Evolutionary conservation across 1,140 invertebrate genomes (phyloP).

Genomic region (Antheraea pernyi): DNA sequence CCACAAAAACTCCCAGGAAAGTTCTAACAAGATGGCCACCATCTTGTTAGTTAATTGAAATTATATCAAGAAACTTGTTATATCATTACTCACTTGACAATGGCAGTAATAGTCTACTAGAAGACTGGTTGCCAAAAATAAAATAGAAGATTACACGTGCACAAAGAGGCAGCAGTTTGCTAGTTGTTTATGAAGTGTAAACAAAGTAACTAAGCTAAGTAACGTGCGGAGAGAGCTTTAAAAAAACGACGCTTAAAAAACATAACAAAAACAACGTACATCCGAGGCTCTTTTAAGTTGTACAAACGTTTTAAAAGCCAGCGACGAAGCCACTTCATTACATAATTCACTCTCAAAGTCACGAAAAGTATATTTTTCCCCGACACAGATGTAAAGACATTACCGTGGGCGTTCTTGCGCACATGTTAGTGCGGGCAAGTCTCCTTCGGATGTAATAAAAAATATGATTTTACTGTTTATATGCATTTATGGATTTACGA

Average conservation of each 20-base stretch:
- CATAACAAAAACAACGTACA: background rate
- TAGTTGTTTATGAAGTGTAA: no score
- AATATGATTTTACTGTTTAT: constrained; percentile 3
- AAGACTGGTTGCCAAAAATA: no score
- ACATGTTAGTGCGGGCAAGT: background rate
- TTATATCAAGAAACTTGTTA: no score
- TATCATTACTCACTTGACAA: no score
- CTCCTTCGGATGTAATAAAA: constrained; percentile 4
- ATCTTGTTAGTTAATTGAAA: no score
- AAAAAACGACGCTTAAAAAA: background rate
- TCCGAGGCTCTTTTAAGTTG: constrained; percentile 2
- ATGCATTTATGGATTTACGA: background rate
- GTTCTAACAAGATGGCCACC: no score
- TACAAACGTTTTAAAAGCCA: constrained; percentile 1
- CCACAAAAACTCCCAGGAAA: no score
- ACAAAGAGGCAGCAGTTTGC: no score
- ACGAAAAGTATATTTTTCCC: constrained; percentile 8
- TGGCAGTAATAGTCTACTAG: no score
- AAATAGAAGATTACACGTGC: no score
- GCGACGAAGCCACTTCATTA: constrained; percentile 8
- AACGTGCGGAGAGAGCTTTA: background rate
- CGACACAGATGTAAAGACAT: constrained; percentile 8
- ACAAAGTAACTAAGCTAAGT: background rate
- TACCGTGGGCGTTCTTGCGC: background rate
- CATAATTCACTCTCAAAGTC: constrained; percentile 7